phyloP scores from a whole-genome alignment of 2,113 vertebrate genomes.

The Cacatua alba region DNA sequence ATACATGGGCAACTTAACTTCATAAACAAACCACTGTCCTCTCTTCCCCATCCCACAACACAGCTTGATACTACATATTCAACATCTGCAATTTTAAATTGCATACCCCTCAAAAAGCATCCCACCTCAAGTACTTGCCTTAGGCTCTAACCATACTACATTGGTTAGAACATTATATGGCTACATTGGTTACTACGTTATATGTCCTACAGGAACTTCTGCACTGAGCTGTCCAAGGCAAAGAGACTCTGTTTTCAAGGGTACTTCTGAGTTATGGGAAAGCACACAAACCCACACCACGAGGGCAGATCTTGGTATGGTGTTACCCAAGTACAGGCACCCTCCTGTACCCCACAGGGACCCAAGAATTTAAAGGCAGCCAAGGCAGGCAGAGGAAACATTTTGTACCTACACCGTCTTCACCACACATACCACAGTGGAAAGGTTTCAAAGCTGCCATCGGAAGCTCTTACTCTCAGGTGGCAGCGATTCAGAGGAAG shows the following conservation, averaged over 20 bases:
- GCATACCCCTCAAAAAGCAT: accelerated
- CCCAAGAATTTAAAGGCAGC: background rate
- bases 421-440: background rate
- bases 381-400: background rate
- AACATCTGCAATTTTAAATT: background rate
- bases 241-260: background rate
- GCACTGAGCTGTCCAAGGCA: background rate
- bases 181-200: background rate
- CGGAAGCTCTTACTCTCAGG: background rate
- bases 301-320: background rate
- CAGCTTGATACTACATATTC: background rate
- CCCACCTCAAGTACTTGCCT: background rate
- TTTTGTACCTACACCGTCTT: background rate
- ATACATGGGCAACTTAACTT: background rate
- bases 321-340: background rate
- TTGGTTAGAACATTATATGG: too few species aligned
- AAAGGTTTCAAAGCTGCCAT: background rate
- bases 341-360: background rate
- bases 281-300: background rate
- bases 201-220: background rate
- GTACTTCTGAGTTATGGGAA: background rate
- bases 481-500: background rate
- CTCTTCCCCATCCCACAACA: background rate
- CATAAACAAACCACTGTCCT: background rate
- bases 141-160: background rate